Evolutionary conservation across 2,113 vertebrate species (phyloP), one percentile per base, ranked within the genome.

Genomic region (Phaethon lepturus): DNA sequence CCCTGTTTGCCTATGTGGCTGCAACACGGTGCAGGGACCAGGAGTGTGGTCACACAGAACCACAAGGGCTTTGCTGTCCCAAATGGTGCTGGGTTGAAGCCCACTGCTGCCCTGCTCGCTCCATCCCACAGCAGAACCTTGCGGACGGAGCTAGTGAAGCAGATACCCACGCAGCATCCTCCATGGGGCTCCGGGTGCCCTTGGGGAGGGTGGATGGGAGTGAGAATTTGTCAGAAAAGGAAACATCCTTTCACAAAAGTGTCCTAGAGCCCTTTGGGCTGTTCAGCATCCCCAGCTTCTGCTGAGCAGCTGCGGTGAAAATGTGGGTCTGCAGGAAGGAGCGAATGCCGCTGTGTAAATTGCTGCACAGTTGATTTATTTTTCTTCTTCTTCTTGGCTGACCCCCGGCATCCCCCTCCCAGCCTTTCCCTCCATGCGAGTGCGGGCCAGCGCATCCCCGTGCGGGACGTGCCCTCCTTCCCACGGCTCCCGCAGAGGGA

Each of bases 231-330:
- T 4, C 0, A 0, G 42, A 42, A 82, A 75, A 29, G 50, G 93
- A 75, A 94, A 20, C 28, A 14, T 59, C 60, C 29, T 68, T 60
- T 49, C 76, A 40, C 18, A 28, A 63, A 38, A 84, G 44, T 20
- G 24, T 69, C 47, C 47, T 66, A 88, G 58, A 35, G 10, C 79
- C 55, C 9, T 47, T 38, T 55, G 40, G 55, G 56, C 2, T 0
- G 11, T 49, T 68, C 17, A 42, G 35, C 31, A 5, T 69, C 74
- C 10, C 42, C 8, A 9, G 47, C 28, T 71, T 89, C 93, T 96
- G 97, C 78, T 14, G 88, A 44, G 96, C 94, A 97, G 97, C 97
- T 90, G 92, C 60, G 56, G 15, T 0, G 38, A 29, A 56, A 35
- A 67, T 22, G 81, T 35, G 71, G 47, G 71, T 58, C 81, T 79